Evolutionary conservation across 2,888 invertebrate genomes (phyloP).

Genomic region (Folsomia manolachei): DNA sequence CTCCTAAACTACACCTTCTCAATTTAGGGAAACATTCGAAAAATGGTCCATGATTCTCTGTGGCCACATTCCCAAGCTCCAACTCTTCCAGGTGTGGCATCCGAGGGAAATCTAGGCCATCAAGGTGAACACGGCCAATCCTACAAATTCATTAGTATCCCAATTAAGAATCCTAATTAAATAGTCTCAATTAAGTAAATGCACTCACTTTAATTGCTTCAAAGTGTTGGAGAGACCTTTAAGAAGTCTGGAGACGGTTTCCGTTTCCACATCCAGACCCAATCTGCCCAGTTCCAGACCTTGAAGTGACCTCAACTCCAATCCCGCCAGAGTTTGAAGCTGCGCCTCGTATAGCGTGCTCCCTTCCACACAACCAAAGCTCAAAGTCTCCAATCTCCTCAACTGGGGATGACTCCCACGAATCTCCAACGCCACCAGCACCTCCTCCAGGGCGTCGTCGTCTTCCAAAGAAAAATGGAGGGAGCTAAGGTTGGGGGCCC

Average conservation of each 20-base stretch:
- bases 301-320: neutral
- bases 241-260: neutral
- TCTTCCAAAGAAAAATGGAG: slow-evolving; percentile 13
- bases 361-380: neutral
- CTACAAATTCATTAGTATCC: no score
- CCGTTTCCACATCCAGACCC: neutral
- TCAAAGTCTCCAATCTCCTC: neutral
- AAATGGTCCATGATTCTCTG: neutral
- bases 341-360: slow-evolving; percentile 10
- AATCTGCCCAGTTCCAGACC: neutral
- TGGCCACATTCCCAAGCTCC: neutral
- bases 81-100: neutral
- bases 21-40: neutral
- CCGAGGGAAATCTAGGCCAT: neutral
- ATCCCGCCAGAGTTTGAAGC: neutral
- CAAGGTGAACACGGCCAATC: no score
- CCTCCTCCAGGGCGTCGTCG: slow-evolving; percentile 15
- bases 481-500: neutral
- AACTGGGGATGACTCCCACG: neutral
- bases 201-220: no score
- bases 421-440: slow-evolving; percentile 2
- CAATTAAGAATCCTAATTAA: no score
- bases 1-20: neutral
- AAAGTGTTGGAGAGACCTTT: no score
- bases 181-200: no score